Evolutionary conservation across 2,888 invertebrate genomes (phyloP).

Genomic region (Rotaria macrura): DNA sequence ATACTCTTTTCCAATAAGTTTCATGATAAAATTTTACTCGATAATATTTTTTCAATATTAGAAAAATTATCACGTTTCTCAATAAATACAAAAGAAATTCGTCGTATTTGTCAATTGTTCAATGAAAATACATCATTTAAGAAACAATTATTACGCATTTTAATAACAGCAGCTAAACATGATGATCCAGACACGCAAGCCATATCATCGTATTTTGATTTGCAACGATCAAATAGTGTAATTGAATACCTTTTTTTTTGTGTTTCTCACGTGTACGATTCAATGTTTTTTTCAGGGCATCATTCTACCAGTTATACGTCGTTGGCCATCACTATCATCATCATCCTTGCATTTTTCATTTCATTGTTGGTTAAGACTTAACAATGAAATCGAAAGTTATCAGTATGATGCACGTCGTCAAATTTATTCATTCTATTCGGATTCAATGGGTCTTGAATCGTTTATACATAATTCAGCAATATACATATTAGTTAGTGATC

Average conservation of each 20-base stretch:
- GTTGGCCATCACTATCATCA: not conserved
- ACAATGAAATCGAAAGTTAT: not conserved
- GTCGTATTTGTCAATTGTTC: not conserved
- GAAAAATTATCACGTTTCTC: constrained; percentile 3
- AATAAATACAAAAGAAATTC: not conserved
- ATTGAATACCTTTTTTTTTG: not conserved
- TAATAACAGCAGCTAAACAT: not conserved
- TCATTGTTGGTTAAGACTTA: constrained; percentile 26
- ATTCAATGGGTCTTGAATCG: constrained; percentile 30
- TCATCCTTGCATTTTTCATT: constrained; percentile 9
- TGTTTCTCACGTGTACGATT: not conserved
- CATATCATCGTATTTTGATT: not conserved
- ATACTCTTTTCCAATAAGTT: not conserved
- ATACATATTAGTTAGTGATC: constrained; percentile 2
- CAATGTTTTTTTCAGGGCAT: not conserved
- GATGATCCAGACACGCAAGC: not conserved
- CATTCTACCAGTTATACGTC: not conserved
- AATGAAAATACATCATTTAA: not conserved
- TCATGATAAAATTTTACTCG: not conserved
- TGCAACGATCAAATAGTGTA: constrained; percentile 6
- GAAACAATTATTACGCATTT: not conserved
- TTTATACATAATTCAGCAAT: constrained; percentile 23
- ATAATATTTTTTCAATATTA: not conserved
- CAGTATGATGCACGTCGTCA: constrained; percentile 25
- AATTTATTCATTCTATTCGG: constrained; percentile 30